These are phyloP conservation scores for Thermophis baileyi DNA, from an alignment of 2,113 vertebrate genomes.

Conservation along the genomic window DNA sequence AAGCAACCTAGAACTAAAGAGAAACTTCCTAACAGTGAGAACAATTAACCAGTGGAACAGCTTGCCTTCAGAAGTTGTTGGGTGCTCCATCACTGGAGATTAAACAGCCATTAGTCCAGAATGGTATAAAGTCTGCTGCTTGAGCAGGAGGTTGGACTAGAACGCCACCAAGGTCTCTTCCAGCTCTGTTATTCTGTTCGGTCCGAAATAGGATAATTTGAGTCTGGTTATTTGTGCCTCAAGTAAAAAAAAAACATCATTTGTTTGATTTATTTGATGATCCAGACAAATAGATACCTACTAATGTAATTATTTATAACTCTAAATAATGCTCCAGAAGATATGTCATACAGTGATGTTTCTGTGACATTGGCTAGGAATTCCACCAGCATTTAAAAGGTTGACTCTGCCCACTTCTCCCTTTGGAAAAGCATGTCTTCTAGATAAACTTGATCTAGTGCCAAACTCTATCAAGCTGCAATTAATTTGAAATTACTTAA, in stretches of 20 bases:
- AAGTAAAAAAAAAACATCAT: neutral
- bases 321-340: neutral
- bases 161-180: too few relatives aligned
- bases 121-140: too few relatives aligned
- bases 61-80: too few relatives aligned
- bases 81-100: too few relatives aligned
- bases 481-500: slow-evolving; percentile 22
- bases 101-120: too few relatives aligned
- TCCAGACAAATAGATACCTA: neutral
- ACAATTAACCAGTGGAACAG: neutral
- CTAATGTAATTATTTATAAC: neutral
- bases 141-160: too few relatives aligned
- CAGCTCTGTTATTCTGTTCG: too few relatives aligned
- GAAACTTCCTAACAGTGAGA: neutral
- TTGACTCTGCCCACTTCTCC: neutral
- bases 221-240: neutral
- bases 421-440: neutral
- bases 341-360: neutral
- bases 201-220: neutral
- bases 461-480: neutral
- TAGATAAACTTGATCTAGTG: neutral
- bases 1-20: neutral
- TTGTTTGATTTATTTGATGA: neutral
- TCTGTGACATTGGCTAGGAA: neutral
- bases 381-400: neutral